Percentiles rank a stretch among this genome's conserved stretches.
These are phyloP conservation scores for Myocastor coypus DNA, from an alignment of 2,113 vertebrate genomes.

Conservation along the genomic window DNA sequence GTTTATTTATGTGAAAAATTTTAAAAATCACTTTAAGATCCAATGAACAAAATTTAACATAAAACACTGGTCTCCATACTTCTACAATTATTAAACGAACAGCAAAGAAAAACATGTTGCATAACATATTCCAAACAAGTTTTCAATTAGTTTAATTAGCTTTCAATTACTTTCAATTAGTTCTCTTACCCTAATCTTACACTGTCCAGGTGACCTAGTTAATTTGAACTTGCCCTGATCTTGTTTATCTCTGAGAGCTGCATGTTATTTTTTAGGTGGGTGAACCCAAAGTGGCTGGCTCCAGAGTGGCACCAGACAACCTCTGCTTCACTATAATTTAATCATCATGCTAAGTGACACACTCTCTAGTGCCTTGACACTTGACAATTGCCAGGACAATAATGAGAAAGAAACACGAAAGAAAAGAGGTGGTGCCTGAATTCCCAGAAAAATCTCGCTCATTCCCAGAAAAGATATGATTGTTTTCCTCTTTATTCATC, in stretches of 20 bases:
- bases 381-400: background rate
- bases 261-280: background rate
- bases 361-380: background rate
- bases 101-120: background rate
- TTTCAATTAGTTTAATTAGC: slow-evolving; percentile 1
- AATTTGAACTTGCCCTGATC: background rate
- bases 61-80: background rate
- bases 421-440: background rate
- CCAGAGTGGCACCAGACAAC: background rate
- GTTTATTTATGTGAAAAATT: slow-evolving; percentile 41
- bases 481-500: background rate
- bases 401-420: background rate
- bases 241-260: background rate
- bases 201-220: background rate
- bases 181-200: background rate
- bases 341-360: background rate
- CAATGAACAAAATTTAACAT: background rate
- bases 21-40: background rate
- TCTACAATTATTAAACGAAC: slow-evolving; percentile 32
- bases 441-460: background rate
- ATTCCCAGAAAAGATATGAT: background rate
- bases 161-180: background rate
- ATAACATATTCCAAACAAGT: slow-evolving; percentile 1
- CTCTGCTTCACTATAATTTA: background rate
- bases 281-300: background rate